A percentile compares a stretch with the other conserved stretches of the same genome.
phyloP scores from a whole-genome alignment of 2,113 vertebrate species.

The Prionailurus bengalensis region DNA sequence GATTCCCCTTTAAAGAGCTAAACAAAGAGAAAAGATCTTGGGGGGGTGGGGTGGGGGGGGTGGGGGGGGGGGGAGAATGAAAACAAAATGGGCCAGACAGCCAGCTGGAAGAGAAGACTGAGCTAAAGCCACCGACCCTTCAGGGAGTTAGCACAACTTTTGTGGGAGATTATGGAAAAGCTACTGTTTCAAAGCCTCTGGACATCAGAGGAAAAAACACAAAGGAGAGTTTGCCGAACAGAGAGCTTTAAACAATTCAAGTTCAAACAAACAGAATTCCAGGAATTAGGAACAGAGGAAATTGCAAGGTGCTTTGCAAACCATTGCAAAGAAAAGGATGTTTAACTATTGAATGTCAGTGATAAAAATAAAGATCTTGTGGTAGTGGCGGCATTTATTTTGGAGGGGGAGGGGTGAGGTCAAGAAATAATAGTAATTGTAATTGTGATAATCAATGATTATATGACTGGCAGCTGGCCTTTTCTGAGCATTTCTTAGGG shows the following conservation, averaged over 20 bases:
- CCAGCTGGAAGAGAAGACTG: neutral
- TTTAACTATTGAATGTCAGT: conserved; percentile 1
- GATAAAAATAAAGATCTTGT: neutral
- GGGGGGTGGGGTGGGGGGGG: no score
- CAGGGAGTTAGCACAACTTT: neutral
- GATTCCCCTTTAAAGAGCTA: conserved; percentile 24
- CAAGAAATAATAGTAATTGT: neutral
- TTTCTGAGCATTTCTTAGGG: neutral
- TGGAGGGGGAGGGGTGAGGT: neutral
- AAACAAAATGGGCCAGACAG: neutral
- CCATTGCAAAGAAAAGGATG: conserved; percentile 1
- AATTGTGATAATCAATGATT: neutral
- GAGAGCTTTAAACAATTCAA: conserved; percentile 60
- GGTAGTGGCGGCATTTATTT: neutral
- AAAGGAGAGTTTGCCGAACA: neutral
- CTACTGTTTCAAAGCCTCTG: conserved; percentile 55
- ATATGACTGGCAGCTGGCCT: neutral
- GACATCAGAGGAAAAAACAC: conserved; percentile 53
- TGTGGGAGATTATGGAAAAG: conserved; percentile 52
- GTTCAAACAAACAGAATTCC: conserved; percentile 72
- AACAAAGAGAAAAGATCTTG: conserved; percentile 68
- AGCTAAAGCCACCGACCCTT: neutral
- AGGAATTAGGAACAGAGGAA: conserved; percentile 72
- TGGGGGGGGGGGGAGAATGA: neutral
- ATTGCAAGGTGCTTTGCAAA: conserved; percentile 64